Evolutionary conservation across 2,888 invertebrate genomes (phyloP).

Genomic region (Priapulus caudatus): DNA sequence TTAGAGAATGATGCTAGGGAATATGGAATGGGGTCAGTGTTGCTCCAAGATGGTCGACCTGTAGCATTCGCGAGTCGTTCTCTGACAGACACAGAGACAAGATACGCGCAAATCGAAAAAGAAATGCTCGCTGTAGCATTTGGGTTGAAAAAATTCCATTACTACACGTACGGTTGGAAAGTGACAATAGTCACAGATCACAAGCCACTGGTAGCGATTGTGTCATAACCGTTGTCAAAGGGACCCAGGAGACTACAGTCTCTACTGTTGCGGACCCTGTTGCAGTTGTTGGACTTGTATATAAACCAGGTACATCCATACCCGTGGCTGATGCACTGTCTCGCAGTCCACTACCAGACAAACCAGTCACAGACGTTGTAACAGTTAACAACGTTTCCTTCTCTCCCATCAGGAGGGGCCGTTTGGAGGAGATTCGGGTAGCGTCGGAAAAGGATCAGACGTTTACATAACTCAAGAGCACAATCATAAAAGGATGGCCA

Average conservation of each 20-base stretch:
- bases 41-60: not conserved
- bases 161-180: not conserved
- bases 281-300: not conserved
- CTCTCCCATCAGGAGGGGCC: not conserved
- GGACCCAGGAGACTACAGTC: not conserved
- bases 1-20: not conserved
- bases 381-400: not conserved
- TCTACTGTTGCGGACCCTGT: not conserved
- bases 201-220: not conserved
- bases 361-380: not conserved
- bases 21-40: not conserved
- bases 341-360: not conserved
- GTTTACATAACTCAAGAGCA: not conserved
- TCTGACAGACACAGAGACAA: not conserved
- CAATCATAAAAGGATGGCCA: not conserved
- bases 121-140: not conserved
- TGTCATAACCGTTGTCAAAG: not conserved
- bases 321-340: constrained; percentile 3
- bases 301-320: not conserved
- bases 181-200: not conserved
- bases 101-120: not conserved
- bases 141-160: not conserved
- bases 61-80: not conserved
- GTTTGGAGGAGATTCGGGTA: not conserved
- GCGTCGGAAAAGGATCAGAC: not conserved